Evolutionary conservation across 2,888 invertebrate species (phyloP), one percentile per base, ranked within the genome.

Genomic region (Drosophila stalkeri): DNA sequence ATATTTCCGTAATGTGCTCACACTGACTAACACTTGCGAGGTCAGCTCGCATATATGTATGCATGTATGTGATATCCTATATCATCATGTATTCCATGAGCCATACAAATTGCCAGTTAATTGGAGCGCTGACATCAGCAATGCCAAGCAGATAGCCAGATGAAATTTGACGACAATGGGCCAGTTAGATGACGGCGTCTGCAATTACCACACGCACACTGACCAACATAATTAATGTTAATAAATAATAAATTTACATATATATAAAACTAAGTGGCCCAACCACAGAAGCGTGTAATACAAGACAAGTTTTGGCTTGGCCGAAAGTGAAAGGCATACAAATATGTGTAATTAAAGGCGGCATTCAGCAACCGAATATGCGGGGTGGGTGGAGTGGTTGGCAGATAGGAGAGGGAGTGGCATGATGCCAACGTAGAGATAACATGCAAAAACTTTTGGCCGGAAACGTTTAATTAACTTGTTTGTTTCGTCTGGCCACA

Each of bases 181-280:
- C 70, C 41, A 47, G n/a, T 16, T 41, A 39, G 70, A 78, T 75
- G 72, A 59, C 66, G 67, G 62, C 76, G 64, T 66, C 66, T 77
- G 69, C 80, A 80, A 76, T 79, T 79, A 79, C 79, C 72, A 57
- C 66, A 52, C 57, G 52, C 66, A 74, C 51, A 62, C 73, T 79
- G 84, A 79, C 74, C 85, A 77, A 82, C 87, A 87, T 87, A 87
- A 87, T 87, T 87, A 89, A 89, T 89, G 89, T 74, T 87, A 87
- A 87, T 87, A 86, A 86, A 86, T 86, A 86, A 89, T 86, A 87
- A 87, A 87, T 87, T 87, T 89, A 87, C 86, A 87, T 87, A 86
- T 87, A 86, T 20, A 67, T 64, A 80, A 70, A 74, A 67, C 65
- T 71, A 64, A 56, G 46, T n/a, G 51, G 51, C 31, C 51, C 49